Base-by-base conservation (phyloP, 2,113 vertebrate genomes). In the Neolamprologus tretocephalus region DNA sequence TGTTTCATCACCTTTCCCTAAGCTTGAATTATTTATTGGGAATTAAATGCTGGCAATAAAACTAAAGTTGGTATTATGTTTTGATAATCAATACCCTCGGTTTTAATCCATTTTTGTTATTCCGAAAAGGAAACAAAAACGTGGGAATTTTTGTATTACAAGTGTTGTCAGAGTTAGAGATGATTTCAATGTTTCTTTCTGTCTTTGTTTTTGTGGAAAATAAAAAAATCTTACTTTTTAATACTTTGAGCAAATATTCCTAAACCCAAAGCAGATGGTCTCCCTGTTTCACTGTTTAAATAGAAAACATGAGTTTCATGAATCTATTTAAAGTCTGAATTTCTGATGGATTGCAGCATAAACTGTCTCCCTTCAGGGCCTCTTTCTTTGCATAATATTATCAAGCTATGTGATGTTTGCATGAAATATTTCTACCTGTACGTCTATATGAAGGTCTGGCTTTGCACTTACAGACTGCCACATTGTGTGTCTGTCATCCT, bases 401-500 rank as follows among this genome's bases (percentile, higher is more conserved):
- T 49, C 5, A 2, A 28, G 10, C 28, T 47, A 55, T 21, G 16
- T 35, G 16, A 47, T 54, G 31, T 79, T 47, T 51, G 9, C 8
- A 57, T 82, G 66, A 55, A 42, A 84, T 55, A 66, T 42, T 79
- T 81, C 26, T 31, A 33, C 31, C 54, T 53, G 6, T 75, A 7
- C 2, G 1, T 9, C 28, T 28, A 33, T 26, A 61, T 49, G 17
- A 35, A 35, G 2, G 7, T 9, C 6, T 61, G 6, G 16, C 16
- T 54, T 4, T 53, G 13, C 28, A 26, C 63, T 90, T 31, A 88
- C 71, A 13, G 53, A 6, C 23, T 63, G 5, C 42, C 35, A 26
- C 53, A 21, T 83, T 82, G 16, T 84, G 80, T 88, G 73, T 94
- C 10, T 85, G 78, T 86, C 85, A 33, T 93, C 95, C 89, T 54